Evolutionary conservation across 2,113 vertebrate genomes (phyloP).

Genomic region (Ondatra zibethicus): DNA sequence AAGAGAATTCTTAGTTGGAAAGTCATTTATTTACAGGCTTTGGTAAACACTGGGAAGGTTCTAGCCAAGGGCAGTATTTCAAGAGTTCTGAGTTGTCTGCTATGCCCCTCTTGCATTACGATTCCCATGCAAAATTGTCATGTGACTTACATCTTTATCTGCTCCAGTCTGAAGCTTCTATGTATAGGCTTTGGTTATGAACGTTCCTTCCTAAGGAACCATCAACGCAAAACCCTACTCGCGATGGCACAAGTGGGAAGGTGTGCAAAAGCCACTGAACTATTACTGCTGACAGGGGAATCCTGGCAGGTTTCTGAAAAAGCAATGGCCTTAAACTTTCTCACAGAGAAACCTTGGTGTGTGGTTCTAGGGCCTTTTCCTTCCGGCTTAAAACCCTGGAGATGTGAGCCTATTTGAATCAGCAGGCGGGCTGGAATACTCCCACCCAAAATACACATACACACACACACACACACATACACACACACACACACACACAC

Average conservation of each 20-base stretch:
- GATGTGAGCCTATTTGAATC: not conserved
- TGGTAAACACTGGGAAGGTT: conserved; percentile 77
- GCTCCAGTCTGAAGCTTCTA: conserved; percentile 86
- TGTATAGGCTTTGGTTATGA: conserved; percentile 89
- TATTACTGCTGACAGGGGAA: conserved; percentile 74
- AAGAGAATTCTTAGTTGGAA: conserved; percentile 34
- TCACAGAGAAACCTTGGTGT: conserved; percentile 76
- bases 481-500: not conserved
- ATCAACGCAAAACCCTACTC: conserved; percentile 80
- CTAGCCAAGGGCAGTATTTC: conserved; percentile 70
- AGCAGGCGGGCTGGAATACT: conserved; percentile 53
- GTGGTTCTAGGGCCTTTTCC: conserved; percentile 69
- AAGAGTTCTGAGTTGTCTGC: conserved; percentile 68
- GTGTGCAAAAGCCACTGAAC: conserved; percentile 81
- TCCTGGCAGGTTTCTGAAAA: conserved; percentile 69
- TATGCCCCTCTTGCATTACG: conserved; percentile 74
- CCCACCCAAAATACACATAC: not conserved
- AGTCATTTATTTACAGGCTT: conserved; percentile 72
- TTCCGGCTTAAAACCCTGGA: conserved; percentile 57
- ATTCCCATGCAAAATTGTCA: conserved; percentile 72
- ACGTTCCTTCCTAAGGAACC: conserved; percentile 89
- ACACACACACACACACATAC: not conserved
- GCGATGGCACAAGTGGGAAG: conserved; percentile 83
- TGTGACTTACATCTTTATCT: conserved; percentile 87
- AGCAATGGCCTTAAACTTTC: conserved; percentile 75